phyloP scores from a whole-genome alignment of 2,113 vertebrate species.

The Dissostichus mawsoni region DNA sequence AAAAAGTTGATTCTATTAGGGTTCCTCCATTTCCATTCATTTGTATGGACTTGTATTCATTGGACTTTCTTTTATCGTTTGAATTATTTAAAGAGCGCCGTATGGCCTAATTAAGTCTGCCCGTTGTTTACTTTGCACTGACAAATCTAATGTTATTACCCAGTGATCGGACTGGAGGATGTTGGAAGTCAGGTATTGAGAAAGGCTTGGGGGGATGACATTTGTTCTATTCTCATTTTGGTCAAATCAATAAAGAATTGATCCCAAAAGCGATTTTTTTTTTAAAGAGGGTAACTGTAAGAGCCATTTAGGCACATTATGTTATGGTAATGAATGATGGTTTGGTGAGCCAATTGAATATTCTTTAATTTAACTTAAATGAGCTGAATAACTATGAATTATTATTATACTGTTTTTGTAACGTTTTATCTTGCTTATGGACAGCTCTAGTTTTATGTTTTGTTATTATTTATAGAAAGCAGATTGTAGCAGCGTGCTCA shows the following conservation, averaged over 20 bases:
- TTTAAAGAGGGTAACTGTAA: neutral
- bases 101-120: neutral
- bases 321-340: too few species aligned
- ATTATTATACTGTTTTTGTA: too few species aligned
- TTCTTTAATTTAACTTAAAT: too few species aligned
- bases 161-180: neutral
- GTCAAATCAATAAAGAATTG: slow-evolving; percentile 21
- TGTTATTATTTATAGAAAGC: too few species aligned
- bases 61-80: slow-evolving; percentile 18
- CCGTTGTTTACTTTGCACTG: slow-evolving; percentile 15
- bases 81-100: slow-evolving; percentile 35
- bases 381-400: too few species aligned
- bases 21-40: neutral
- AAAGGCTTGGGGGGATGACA: neutral
- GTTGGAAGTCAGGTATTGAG: neutral
- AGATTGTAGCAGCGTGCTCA: too few species aligned
- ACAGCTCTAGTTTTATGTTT: too few species aligned
- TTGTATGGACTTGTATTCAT: slow-evolving; percentile 17
- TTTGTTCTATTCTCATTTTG: neutral
- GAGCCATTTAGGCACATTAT: too few species aligned
- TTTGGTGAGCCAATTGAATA: too few species aligned
- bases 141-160: slow-evolving; percentile 3
- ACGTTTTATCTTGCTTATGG: too few species aligned
- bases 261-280: neutral
- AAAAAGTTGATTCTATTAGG: too few species aligned